phyloP scores from a whole-genome alignment of 2,797 vertebrate genomes.

The Todus mexicanus region DNA sequence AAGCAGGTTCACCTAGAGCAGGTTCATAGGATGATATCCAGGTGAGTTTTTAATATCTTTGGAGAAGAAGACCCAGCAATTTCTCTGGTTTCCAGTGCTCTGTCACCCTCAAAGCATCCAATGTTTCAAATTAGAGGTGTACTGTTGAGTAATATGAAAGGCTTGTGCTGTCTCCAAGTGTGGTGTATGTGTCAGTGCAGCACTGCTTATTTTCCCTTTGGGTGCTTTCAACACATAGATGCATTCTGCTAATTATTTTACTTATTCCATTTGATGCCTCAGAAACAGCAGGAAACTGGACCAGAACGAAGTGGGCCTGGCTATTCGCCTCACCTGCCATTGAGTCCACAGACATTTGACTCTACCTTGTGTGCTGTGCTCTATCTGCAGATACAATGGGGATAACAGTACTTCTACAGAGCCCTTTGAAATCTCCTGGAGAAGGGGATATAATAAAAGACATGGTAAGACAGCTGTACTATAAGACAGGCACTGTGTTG shows the following conservation, averaged over 20 bases:
- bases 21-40: neutral
- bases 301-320: neutral
- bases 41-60: neutral
- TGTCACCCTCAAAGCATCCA: neutral
- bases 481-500: neutral
- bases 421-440: neutral
- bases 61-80: neutral
- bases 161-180: neutral
- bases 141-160: neutral
- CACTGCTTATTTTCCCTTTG: neutral
- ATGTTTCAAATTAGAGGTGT: neutral
- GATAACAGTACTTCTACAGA: neutral
- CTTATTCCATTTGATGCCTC: neutral
- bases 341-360: neutral
- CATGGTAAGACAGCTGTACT: neutral
- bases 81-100: neutral
- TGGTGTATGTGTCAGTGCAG: neutral
- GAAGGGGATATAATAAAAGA: neutral
- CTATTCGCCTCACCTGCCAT: neutral
- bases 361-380: rapidly evolving
- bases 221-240: neutral
- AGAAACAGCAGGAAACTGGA: neutral
- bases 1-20: neutral
- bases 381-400: neutral
- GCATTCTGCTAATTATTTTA: neutral